These are phyloP conservation scores for Euborellia annulipes DNA, from an alignment of 1,140 invertebrate genomes.

Conservation along the genomic window DNA sequence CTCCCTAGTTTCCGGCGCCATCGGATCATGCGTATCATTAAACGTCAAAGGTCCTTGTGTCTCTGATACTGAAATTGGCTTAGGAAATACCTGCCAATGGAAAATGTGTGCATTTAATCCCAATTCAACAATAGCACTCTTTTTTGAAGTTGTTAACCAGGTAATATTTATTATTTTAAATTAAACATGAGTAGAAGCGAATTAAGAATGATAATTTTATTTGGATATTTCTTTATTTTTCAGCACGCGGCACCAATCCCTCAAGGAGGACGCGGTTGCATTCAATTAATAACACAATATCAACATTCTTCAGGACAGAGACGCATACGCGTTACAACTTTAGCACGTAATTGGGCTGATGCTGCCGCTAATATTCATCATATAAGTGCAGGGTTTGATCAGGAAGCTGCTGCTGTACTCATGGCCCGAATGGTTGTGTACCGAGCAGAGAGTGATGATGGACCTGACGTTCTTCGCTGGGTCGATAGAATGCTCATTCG, in stretches of 20 bases:
- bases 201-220: too few relatives aligned
- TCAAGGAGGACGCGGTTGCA: constrained; percentile 86
- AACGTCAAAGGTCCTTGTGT: constrained; percentile 80
- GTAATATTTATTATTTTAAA: constrained; percentile 25
- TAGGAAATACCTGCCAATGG: constrained; percentile 96
- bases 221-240: background rate
- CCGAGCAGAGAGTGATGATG: constrained; percentile 88
- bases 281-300: constrained; percentile 98
- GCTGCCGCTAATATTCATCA: constrained; percentile 62
- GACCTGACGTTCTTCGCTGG: constrained; percentile 94
- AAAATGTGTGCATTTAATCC: constrained; percentile 92
- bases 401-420: constrained; percentile 91
- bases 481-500: constrained; percentile 95
- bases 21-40: constrained; percentile 89
- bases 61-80: constrained; percentile 91
- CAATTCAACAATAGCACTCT: constrained; percentile 80
- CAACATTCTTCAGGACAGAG: constrained; percentile 94
- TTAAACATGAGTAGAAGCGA: constrained; percentile 3
- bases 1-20: constrained; percentile 72
- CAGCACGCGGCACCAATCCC: constrained; percentile 87
- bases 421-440: constrained; percentile 96
- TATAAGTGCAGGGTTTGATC: constrained; percentile 87
- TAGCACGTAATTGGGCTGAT: constrained; percentile 87
- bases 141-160: constrained; percentile 95
- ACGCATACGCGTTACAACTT: constrained; percentile 88